Evolutionary conservation across 2,113 vertebrate species (phyloP), one percentile per base, ranked within the genome.

Genomic region (Brachyistius frenatus): DNA sequence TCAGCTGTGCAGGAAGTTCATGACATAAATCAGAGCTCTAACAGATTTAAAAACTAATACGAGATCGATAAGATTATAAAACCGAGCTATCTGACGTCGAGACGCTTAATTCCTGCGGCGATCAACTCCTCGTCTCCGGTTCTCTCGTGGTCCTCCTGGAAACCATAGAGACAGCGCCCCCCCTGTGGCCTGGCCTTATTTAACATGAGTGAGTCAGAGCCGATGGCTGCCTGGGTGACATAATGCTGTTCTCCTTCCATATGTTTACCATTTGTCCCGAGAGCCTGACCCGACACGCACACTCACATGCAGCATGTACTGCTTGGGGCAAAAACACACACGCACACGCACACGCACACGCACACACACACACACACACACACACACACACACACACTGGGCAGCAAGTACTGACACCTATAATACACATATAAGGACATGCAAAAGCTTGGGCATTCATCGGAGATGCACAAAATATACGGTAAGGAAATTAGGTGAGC

Each of bases 81-180:
- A 81, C 44, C 23, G 6, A 75, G 76, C 54, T 23, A 36, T 55
- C 74, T 8, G 81, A 79, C 30, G 67, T 56, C 80, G 83, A 84
- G 68, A n/a, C 79, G 71, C 83, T 86, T 88, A 78, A 86, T 83
- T 86, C 85, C 75, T 36, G 76, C 5, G 5, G 61, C 79, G 74
- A 76, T 83, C 32, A 5, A 37, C 75, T 81, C 66, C 78, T 86
- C 86, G 81, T 89, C 88, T 91, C 86, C 69, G 70, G 73, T 86
- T 91, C 66, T 81, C 87, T 75, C 36, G 58, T 37, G 67, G 77
- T 81, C 69, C 78, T 50, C 64, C 53, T 85, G 83, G 92, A 92
- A 93, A 93, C 92, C 92, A 93, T 93, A 88, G 91, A 80, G 86
- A 93, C 86, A 68, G 88, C 88, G 87, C 88, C 82, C 84, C 88